Base-by-base conservation (phyloP, 1,140 invertebrate genomes). In the Piezodorus guildinii region DNA sequence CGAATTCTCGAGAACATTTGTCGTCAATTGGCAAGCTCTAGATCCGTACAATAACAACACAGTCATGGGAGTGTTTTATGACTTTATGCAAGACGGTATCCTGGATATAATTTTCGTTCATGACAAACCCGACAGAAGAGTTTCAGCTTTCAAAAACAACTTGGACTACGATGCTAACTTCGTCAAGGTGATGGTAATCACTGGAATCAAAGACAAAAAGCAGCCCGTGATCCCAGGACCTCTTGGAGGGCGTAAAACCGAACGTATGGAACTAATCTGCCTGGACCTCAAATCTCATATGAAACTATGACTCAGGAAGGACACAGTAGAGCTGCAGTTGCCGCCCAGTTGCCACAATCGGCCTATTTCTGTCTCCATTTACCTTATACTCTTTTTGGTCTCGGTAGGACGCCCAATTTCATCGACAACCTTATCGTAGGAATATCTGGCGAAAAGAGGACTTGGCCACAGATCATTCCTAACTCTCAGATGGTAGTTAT, bases 401-500 rank as follows among this genome's bases (percentile, higher is more conserved):
- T 99, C 3, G 96, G 96, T 16, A 83, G 92, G 65, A 96, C 94
- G 21, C 95, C 96, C 3, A 98, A 99, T 76, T 99, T 98, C 78
- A 87, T 99, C 2, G 96, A 99, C 74, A 83, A 81, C 46, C 75
- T 99, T 16, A 84, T 82, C 39, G 87, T 97, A 19, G 90, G 91
- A 10, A 80, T 97, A 63, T 88, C 78, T 65, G 81, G 80, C 62
- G 75, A 80, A 69, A 64, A 74, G 0, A 81, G 82, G 67, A 83
- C 83, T 58, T 97, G 91, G 87, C 86, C 86, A 0, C 92, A 96
- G 74, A 88, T 98, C 43, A 98, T 99, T 72, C 96, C 91, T 39
- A 99, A 97, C 74, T 97, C 95, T 1, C 95, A 98, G 76, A 89
- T 99, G 74, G 87, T 98, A 19, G 85, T 98, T 1, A 91, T 98